phyloP scores from a whole-genome alignment of 2,113 vertebrate species.

The Grus americana region DNA sequence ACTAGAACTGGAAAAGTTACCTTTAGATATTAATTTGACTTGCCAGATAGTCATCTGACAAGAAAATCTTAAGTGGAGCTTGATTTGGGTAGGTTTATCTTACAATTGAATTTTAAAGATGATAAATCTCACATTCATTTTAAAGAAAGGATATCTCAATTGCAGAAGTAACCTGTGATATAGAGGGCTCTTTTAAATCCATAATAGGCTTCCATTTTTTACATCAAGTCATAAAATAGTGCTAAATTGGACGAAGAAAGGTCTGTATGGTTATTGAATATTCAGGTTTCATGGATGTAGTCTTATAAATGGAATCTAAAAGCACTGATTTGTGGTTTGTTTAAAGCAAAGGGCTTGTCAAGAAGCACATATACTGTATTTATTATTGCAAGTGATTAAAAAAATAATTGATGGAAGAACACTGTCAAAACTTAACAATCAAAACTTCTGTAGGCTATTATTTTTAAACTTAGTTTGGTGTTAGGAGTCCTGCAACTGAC shows the following conservation, averaged over 20 bases:
- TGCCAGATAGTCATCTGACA: background rate
- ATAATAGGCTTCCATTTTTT: background rate
- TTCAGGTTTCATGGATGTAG: background rate
- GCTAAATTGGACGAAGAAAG: background rate
- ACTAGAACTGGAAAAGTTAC: background rate
- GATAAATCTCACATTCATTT: accelerated
- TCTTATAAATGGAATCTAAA: background rate
- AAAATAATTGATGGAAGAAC: background rate
- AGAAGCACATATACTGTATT: background rate
- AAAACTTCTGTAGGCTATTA: background rate
- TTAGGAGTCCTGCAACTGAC: background rate
- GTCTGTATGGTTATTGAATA: background rate
- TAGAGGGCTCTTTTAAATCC: background rate
- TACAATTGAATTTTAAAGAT: background rate
- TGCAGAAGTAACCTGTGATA: background rate
- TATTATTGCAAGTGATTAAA: background rate
- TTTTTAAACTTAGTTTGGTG: background rate
- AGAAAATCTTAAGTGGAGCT: background rate
- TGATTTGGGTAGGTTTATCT: background rate
- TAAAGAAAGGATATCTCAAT: background rate
- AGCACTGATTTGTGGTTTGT: background rate
- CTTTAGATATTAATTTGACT: background rate
- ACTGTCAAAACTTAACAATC: background rate
- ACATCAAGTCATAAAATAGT: background rate
- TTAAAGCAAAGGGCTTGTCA: background rate